Evolutionary conservation across 2,113 vertebrate species (phyloP).

Genomic region (Lamprologus sp.): DNA sequence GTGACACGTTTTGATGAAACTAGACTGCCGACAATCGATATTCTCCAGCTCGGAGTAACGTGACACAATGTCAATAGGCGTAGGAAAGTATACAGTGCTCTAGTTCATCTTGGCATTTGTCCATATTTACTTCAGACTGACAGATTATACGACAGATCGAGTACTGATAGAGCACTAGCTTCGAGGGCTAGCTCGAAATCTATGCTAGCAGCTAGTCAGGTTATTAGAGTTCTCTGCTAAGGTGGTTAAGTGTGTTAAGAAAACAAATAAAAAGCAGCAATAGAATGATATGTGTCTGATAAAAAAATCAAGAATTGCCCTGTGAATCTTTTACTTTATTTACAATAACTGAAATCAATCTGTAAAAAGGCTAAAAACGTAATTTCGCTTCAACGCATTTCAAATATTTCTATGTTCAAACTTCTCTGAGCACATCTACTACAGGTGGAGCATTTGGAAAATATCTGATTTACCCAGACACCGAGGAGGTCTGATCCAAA

Average conservation of each 20-base stretch:
- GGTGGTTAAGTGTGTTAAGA: background rate
- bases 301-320: background rate
- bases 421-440: conserved; percentile 7
- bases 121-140: conserved; percentile 40
- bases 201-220: background rate
- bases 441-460: conserved; percentile 5
- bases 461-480: conserved; percentile 44
- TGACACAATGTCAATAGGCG: conserved; percentile 37
- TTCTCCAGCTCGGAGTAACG: conserved; percentile 13
- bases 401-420: conserved; percentile 40
- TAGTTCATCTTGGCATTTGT: conserved; percentile 29
- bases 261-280: background rate
- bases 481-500: conserved; percentile 2
- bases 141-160: background rate
- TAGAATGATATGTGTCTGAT: background rate
- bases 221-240: background rate
- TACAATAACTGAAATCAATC: background rate
- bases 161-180: background rate
- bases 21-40: conserved; percentile 35
- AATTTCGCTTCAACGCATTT: conserved; percentile 11
- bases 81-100: conserved; percentile 1
- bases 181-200: background rate
- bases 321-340: background rate
- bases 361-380: background rate
- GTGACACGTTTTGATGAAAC: conserved; percentile 51